Conservation (phyloP, 2,797 vertebrate species). For the Platyrinchus mystaceus region DNA sequence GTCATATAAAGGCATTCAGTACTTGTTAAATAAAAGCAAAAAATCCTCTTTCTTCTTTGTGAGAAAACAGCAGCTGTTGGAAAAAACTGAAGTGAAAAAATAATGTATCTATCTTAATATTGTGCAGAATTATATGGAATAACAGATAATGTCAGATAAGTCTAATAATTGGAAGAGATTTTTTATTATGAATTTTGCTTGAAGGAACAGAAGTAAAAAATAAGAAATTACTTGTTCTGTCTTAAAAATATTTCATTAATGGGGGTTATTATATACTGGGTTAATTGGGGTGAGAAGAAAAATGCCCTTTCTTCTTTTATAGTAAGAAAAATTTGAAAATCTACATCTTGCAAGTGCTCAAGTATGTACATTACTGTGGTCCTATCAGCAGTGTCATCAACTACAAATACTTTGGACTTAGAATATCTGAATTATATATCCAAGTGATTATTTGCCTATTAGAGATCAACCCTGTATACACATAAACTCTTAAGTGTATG, state of each 20-base stretch:
- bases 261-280: background rate
- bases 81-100: background rate
- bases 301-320: background rate
- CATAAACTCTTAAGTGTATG: background rate
- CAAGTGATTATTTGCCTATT: background rate
- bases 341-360: background rate
- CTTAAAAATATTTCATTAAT: background rate
- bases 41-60: background rate
- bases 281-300: background rate
- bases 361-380: background rate
- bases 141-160: background rate
- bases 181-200: background rate
- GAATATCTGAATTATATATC: background rate
- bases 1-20: background rate
- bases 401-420: background rate
- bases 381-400: background rate
- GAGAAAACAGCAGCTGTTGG: background rate
- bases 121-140: background rate
- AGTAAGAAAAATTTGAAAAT: background rate
- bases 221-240: background rate
- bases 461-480: background rate
- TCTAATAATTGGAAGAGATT: background rate
- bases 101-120: background rate
- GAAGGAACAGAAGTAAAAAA: background rate
- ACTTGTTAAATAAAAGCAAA: background rate